Base-by-base conservation (phyloP, 2,797 vertebrate species). In the Microtus obscurus region DNA sequence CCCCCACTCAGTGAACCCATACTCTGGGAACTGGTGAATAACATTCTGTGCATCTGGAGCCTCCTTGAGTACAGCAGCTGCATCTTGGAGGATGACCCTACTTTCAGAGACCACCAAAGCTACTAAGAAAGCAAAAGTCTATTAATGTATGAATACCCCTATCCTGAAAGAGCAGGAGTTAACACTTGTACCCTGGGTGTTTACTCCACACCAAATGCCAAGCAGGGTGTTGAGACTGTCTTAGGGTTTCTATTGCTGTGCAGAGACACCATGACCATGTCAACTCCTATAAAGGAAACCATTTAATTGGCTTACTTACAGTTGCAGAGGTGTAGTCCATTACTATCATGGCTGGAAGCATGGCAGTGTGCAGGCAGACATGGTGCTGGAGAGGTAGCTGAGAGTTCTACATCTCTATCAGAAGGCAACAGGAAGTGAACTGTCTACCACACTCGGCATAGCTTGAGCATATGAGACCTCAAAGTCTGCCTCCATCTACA, bases 1-100 rank as follows among this genome's bases (percentile, higher is more conserved):
- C 25, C 25, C 43, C n/a, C 16, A 1, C 0, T 2, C 5, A 0
- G 48, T 3, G 45, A 80, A 56, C 3, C 3, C 23, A 37, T 23
- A 4, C 69, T 8, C 19, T 59, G 65, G 73, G n/a, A 43, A 37
- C 3, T 27, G 67, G 34, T 0, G 0, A 59, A 19, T 0, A 23
- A 59, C 23, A 16, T 4, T 13, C 21, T 3, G 73, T 9, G 12
- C 10, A 13, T 9, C 29, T 0, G 1, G 17, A 65, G 74, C 67
- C 21, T 37, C 85, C 61, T 34, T 2, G 0, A 56, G 29, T 14
- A 56, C 10, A 8, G 51, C 1, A 3, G 27, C 29, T 73, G 82
- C 14, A 12, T 40, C 76, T 23, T 17, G 17, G 53, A 91, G 65
- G 71, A 71, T 17, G 9, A 82, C 3, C 3, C 3, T 12, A 43